These are phyloP conservation scores for Cephonodes hylas DNA, from an alignment of 2,888 invertebrate species.

Conservation along the genomic window DNA sequence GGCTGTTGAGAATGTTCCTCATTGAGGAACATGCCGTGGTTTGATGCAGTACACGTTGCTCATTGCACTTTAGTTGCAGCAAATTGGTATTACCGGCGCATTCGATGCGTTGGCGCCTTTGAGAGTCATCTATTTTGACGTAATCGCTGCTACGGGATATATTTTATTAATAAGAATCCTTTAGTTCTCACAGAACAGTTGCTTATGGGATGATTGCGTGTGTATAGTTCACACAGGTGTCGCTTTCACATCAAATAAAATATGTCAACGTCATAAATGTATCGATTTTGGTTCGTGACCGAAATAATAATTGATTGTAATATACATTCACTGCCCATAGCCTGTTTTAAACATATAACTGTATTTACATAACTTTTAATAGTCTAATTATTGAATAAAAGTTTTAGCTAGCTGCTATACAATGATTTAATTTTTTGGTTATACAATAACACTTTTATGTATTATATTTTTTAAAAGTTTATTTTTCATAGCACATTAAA, in stretches of 20 bases:
- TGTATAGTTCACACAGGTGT: neutral
- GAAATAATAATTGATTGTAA: neutral
- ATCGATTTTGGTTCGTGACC: neutral
- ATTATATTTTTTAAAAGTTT: no score
- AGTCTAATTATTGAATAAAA: no score
- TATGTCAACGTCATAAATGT: neutral
- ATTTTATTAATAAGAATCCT: slow-evolving; percentile 51
- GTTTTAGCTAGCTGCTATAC: no score
- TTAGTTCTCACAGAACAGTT: slow-evolving; percentile 44
- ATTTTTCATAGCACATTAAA: no score
- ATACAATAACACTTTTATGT: no score
- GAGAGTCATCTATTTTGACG: slow-evolving; percentile 44
- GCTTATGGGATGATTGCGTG: neutral
- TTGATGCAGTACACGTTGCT: slow-evolving; percentile 16
- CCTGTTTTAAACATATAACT: neutral
- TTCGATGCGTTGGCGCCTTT: slow-evolving; percentile 57
- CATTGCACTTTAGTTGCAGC: slow-evolving; percentile 39
- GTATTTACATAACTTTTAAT: no score
- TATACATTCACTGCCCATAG: neutral
- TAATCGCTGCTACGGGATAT: slow-evolving; percentile 51
- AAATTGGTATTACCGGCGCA: slow-evolving; percentile 59
- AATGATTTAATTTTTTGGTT: no score
- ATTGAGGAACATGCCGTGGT: slow-evolving; percentile 5
- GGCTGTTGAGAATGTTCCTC: slow-evolving; percentile 1
- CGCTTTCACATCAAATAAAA: neutral